phyloP scores from a whole-genome alignment of 2,797 vertebrate species.

The Coranthus polyacanthus region DNA sequence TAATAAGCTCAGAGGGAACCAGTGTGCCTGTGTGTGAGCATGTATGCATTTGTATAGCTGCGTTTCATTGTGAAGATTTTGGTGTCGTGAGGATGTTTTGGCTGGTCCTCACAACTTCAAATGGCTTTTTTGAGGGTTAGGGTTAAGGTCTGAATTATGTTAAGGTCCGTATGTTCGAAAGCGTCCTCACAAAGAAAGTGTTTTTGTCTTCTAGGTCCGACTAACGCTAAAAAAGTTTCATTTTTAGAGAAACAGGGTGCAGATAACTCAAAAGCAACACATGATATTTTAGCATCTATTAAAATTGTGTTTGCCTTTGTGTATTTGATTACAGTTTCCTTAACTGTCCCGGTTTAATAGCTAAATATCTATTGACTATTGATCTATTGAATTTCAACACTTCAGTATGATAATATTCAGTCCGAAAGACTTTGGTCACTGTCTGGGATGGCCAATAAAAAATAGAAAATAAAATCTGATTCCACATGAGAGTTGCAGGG shows the following conservation, averaged over 20 bases:
- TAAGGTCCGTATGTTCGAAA: constrained; percentile 30
- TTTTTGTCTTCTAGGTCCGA: too few species aligned
- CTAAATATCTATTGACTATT: neutral
- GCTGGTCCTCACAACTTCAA: too few species aligned
- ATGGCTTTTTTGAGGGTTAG: neutral
- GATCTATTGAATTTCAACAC: neutral
- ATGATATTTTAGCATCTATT: neutral
- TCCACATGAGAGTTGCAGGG: too few species aligned
- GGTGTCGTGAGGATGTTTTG: neutral
- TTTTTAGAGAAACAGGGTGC: neutral
- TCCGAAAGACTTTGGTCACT: constrained; percentile 1
- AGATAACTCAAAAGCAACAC: neutral
- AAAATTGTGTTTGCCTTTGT: neutral
- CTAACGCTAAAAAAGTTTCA: constrained; percentile 14
- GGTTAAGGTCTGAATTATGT: too few species aligned
- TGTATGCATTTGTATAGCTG: constrained; percentile 9
- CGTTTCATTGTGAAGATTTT: neutral
- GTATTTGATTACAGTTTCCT: neutral
- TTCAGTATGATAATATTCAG: neutral
- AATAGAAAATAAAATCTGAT: constrained; percentile 17
- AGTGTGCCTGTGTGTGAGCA: constrained; percentile 33
- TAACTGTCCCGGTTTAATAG: constrained; percentile 9
- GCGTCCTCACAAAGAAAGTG: neutral
- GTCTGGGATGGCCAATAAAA: constrained; percentile 9
- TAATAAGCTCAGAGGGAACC: constrained; percentile 66